Conservation (phyloP, 2,797 vertebrate species). For the Steatocranus sp. region DNA sequence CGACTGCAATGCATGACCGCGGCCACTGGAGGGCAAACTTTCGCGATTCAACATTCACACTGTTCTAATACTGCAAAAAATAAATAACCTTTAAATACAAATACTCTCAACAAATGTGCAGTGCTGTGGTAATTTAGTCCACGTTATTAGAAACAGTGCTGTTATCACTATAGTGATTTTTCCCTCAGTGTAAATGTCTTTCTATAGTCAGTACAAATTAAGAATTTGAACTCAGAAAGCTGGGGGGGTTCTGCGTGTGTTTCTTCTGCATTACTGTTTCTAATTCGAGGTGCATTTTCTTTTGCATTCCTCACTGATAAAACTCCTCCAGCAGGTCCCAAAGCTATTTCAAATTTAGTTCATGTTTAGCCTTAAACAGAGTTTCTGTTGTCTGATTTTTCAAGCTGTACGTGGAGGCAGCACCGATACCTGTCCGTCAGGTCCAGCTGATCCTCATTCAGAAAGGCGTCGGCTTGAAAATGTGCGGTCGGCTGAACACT, state of each 20-base stretch:
- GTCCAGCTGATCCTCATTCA: constrained; percentile 43
- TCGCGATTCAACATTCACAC: not conserved
- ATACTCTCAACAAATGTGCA: not conserved
- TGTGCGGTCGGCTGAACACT: accelerated
- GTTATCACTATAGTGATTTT: not conserved
- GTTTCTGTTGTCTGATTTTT: not conserved
- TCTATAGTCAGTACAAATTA: not conserved
- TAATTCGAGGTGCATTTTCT: not conserved
- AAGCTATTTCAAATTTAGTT: not conserved
- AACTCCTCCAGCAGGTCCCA: not conserved
- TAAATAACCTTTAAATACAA: not conserved
- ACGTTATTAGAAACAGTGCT: not conserved
- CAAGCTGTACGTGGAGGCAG: not conserved
- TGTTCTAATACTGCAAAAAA: not conserved
- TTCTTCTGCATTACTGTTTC: not conserved
- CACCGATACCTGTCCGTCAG: constrained; percentile 6
- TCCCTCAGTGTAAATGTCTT: not conserved
- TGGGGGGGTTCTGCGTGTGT: not conserved
- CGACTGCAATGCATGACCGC: not conserved
- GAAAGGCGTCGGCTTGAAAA: not conserved
- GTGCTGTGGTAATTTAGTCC: not conserved
- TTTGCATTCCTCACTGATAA: not conserved
- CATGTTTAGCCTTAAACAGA: not conserved
- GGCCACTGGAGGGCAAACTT: not conserved
- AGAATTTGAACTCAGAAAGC: not conserved